phyloP scores from a whole-genome alignment of 2,113 vertebrate species.

The Ameiurus melas region DNA sequence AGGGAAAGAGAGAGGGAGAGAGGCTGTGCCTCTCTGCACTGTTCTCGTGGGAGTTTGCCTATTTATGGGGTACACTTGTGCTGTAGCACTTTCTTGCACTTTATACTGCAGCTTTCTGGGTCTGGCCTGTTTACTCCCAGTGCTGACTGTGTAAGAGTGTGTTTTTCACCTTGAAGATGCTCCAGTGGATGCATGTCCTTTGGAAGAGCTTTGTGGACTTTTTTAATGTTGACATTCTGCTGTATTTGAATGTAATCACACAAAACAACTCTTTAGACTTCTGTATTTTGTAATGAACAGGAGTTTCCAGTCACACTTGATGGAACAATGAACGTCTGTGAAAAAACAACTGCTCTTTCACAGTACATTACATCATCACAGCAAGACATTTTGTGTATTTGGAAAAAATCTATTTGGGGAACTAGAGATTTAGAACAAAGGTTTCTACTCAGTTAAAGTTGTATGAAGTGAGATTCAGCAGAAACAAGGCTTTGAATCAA shows the following conservation, averaged over 20 bases:
- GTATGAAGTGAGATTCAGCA: background rate
- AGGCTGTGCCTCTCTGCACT: conserved; percentile 61
- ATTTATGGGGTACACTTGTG: conserved; percentile 65
- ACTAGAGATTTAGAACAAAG: background rate
- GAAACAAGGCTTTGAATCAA: background rate
- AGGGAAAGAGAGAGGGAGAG: conserved; percentile 21
- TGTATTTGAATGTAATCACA: background rate
- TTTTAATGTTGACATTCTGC: background rate
- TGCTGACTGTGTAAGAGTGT: background rate
- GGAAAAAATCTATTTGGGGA: conserved; percentile 11
- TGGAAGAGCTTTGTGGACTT: background rate
- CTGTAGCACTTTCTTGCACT: conserved; percentile 59
- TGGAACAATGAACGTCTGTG: conserved; percentile 29
- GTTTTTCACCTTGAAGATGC: background rate
- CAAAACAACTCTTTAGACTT: background rate
- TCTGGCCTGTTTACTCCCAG: conserved; percentile 3
- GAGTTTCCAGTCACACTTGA: conserved; percentile 8
- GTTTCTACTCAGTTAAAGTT: background rate
- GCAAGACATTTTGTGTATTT: conserved; percentile 12
- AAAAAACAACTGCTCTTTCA: conserved; percentile 1
- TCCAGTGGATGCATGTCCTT: background rate
- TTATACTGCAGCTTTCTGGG: conserved; percentile 39
- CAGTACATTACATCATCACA: conserved; percentile 27
- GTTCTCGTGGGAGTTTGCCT: conserved; percentile 70
- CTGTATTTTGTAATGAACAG: background rate